A percentile compares a stretch with the other conserved stretches of the same genome.
Evolutionary conservation across 2,888 invertebrate genomes (phyloP).

Genomic region (Helicoverpa assulta): DNA sequence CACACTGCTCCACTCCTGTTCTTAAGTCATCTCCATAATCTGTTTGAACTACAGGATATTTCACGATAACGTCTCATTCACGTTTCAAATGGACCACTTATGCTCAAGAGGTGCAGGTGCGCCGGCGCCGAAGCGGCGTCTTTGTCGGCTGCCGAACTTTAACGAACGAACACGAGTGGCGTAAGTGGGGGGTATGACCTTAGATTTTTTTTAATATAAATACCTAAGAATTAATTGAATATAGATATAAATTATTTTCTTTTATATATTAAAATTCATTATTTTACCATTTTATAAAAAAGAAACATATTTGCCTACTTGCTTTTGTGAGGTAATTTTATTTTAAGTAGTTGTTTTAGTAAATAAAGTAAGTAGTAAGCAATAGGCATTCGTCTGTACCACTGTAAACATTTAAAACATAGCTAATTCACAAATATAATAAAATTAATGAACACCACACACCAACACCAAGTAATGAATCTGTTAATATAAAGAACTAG

Average conservation of each 20-base stretch:
- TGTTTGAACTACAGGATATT: slow-evolving; percentile 47
- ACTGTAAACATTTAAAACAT: too few relatives aligned
- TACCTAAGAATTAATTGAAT: slow-evolving; percentile 8
- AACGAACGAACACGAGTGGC: slow-evolving; percentile 58
- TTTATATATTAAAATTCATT: too few relatives aligned
- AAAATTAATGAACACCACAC: too few relatives aligned
- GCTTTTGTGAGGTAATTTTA: too few relatives aligned
- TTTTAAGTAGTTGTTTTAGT: too few relatives aligned
- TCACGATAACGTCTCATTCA: slow-evolving; percentile 56
- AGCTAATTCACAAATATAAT: too few relatives aligned
- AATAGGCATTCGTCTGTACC: too few relatives aligned
- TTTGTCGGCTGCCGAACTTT: slow-evolving; percentile 71
- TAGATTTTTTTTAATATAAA: slow-evolving; percentile 13
- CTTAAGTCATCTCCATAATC: slow-evolving; percentile 21
- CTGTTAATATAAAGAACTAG: too few relatives aligned
- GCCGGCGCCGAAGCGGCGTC: slow-evolving; percentile 68
- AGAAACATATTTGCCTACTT: too few relatives aligned
- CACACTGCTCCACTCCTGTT: not conserved
- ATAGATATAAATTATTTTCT: not conserved
- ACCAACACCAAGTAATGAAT: too few relatives aligned
- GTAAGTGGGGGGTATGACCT: slow-evolving; percentile 63
- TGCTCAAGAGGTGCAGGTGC: slow-evolving; percentile 76
- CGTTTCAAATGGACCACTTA: slow-evolving; percentile 61
- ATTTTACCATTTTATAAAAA: too few relatives aligned
- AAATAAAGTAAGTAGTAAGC: too few relatives aligned